Evolutionary conservation across 2,888 invertebrate species (phyloP), one percentile per base, ranked within the genome.

Genomic region (Erannis defoliaria): DNA sequence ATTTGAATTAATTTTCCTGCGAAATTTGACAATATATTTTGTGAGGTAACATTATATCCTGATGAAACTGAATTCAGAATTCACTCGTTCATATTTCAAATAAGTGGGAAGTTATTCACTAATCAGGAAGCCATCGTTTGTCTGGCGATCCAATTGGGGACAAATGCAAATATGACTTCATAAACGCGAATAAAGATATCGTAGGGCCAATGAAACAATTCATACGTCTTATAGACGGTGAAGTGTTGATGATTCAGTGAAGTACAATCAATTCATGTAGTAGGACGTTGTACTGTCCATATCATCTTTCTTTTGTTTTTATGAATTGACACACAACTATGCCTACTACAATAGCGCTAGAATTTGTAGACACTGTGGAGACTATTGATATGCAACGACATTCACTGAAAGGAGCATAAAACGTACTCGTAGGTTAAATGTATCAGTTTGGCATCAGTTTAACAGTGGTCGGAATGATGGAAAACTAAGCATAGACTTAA

Each of bases 61-160:
- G 3, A 45, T 53, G 64, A 16, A 62, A 67, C 43, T 55, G 50
- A 55, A 68, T 64, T 53, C 61, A 55, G 51, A 59, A 62, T 59
- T 42, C 23, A 5, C 19, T 26, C 43, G 23, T 40, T 26, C 18
- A 49, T 40, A 42, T 58, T 58, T 40, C 49, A 33, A 42, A 61
- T 33, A 40, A 51, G 45, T 37, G 53, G 33, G 50, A 48, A 45
- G 38, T 55, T 12, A 56, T 40, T 50, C 46, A 10, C 1, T 46
- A 48, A 62, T 55, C 33, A 68, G 67, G 63, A 67, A 62, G 55
- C 45, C 23, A 55, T 64, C 35, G 49, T 48, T 66, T 55, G 60
- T 56, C 55, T 53, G 48, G 18, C 21, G 45, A 38, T 35, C 45
- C 66, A 64, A 68, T 70, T 71, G 58, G 48, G 61, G 62, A 31